Conservation (phyloP, 2,888 invertebrate genomes). For the Drosophila niveifrons region DNA sequence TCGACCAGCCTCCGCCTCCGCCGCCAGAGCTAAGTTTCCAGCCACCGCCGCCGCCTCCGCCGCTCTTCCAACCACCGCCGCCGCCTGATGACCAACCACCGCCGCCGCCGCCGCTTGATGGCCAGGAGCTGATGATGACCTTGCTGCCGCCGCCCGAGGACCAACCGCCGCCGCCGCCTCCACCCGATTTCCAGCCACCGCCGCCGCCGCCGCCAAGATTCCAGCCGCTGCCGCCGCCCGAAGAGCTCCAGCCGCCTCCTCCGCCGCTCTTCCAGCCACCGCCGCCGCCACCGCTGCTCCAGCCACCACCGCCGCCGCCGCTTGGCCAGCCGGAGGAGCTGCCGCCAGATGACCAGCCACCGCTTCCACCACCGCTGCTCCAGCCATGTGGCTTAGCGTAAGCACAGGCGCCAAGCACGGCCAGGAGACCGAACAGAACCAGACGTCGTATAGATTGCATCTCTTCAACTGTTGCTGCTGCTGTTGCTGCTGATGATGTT, state of each 20-base stretch:
- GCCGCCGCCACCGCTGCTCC: constrained; percentile 41
- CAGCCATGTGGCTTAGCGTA: constrained; percentile 71
- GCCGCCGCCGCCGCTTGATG: constrained; percentile 49
- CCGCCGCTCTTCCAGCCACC: constrained; percentile 38
- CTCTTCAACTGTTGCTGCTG: constrained; percentile 37
- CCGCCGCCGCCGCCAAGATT: constrained; percentile 49
- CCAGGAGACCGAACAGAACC: constrained; percentile 52
- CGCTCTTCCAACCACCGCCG: constrained; percentile 49
- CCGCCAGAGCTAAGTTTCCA: constrained; percentile 31
- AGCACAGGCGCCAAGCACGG: constrained; percentile 47
- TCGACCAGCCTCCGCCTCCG: constrained; percentile 49
- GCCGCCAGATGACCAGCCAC: constrained; percentile 63
- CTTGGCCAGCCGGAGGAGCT: constrained; percentile 53
- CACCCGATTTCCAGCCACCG: constrained; percentile 47
- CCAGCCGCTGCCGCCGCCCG: constrained; percentile 48
- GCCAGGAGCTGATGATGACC: constrained; percentile 48
- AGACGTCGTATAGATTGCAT: constrained; percentile 61
- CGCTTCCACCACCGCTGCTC: constrained; percentile 53
- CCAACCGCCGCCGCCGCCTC: constrained; percentile 50
- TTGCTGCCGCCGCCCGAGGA: constrained; percentile 51
- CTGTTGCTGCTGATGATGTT: constrained; percentile 18
- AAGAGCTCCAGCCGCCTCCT: constrained; percentile 49
- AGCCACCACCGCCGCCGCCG: constrained; percentile 50
- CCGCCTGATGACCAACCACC: constrained; percentile 54
- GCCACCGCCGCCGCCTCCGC: constrained; percentile 25